A percentile compares a stretch with the other conserved stretches of the same genome.
These are phyloP conservation scores for Eilema depressum DNA, from an alignment of 2,888 invertebrate genomes.

Conservation along the genomic window DNA sequence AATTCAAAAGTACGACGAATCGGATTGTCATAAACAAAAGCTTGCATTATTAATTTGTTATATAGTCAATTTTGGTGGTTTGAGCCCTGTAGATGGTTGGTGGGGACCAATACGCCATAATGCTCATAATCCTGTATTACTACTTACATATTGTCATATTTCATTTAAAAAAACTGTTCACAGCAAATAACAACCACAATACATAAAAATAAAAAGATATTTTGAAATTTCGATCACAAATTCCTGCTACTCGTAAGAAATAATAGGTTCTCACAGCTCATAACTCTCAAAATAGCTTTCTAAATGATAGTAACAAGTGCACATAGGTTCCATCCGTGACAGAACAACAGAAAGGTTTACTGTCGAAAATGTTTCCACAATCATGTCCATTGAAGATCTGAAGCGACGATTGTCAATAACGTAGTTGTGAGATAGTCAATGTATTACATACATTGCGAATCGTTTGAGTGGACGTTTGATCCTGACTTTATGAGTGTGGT, in stretches of 20 bases:
- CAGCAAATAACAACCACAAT: too few species aligned
- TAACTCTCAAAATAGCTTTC: constrained; percentile 23
- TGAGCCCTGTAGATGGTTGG: too few species aligned
- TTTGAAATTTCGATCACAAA: not conserved
- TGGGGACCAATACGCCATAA: too few species aligned
- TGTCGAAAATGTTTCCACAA: constrained; percentile 20
- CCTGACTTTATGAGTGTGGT: constrained; percentile 63
- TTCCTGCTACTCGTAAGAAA: constrained; percentile 5
- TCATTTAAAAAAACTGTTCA: not conserved
- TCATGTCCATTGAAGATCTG: constrained; percentile 35
- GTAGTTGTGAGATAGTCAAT: constrained; percentile 29
- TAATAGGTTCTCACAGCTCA: constrained; percentile 13
- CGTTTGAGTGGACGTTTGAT: constrained; percentile 43
- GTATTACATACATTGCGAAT: constrained; percentile 26
- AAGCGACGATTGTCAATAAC: constrained; percentile 8
- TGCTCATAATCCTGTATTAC: too few species aligned
- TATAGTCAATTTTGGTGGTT: too few species aligned
- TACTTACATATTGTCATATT: too few species aligned
- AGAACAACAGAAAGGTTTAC: constrained; percentile 35
- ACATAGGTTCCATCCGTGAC: constrained; percentile 33
- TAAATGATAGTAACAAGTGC: constrained; percentile 44
- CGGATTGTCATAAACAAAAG: too few species aligned
- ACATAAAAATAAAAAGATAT: not conserved
- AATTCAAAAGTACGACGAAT: not conserved
- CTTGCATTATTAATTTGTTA: too few species aligned